Percentiles rank a stretch among this genome's conserved stretches.
Evolutionary conservation across 2,113 vertebrate genomes (phyloP).

Genomic region (Chamaea fasciata): DNA sequence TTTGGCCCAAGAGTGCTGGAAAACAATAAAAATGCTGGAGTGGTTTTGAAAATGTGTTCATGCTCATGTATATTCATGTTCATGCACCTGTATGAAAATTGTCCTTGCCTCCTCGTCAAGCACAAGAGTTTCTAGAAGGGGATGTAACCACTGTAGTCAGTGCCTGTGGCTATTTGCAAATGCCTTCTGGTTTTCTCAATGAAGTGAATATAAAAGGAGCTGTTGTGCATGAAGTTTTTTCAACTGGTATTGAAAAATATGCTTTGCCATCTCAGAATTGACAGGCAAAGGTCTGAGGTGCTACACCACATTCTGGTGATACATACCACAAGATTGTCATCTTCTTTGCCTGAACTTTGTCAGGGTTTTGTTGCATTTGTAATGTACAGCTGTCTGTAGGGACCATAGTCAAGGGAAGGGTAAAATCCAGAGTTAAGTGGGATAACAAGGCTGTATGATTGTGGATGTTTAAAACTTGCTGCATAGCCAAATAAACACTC

Average conservation of each 20-base stretch:
- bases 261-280: not conserved
- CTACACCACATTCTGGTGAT: not conserved
- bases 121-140: not conserved
- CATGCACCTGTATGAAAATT: not conserved
- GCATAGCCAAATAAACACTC: not conserved
- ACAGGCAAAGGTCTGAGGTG: not conserved
- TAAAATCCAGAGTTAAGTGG: not conserved
- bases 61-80: not conserved
- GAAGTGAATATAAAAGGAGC: not conserved
- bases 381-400: fast-evolving
- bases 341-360: not conserved
- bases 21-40: not conserved
- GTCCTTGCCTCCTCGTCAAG: not conserved
- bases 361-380: not conserved
- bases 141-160: not conserved
- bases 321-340: fast-evolving
- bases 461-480: not conserved
- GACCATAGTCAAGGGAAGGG: not conserved
- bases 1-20: not conserved
- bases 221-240: not conserved
- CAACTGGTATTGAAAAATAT: not conserved
- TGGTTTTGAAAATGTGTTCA: not conserved
- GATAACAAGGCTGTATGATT: not conserved
- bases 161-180: not conserved
- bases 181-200: not conserved